Base-by-base conservation (phyloP, 2,797 vertebrate species). In the Rhinogobio ventralis region DNA sequence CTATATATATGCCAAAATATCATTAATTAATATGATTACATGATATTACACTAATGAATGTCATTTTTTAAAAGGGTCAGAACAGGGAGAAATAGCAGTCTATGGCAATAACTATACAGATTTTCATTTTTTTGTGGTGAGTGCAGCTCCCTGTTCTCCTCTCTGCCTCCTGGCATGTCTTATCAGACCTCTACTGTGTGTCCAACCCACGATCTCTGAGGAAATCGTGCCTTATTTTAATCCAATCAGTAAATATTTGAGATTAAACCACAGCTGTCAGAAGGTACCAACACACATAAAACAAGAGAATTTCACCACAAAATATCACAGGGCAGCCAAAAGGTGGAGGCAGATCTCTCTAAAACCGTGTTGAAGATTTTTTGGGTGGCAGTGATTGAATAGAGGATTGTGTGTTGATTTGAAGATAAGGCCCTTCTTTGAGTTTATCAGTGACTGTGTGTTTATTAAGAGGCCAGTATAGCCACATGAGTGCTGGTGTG, bases 171-270 rank as follows among this genome's bases (percentile, higher is more conserved):
- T 86, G 72, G 82, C 83, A 51, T 77, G 2, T 83, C 51, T 79
- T 60, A 13, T 84, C 66, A 60, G 33, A 20, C 28, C 45, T 39
- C 49, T 62, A 66, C 53, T 55, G 33, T 28, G 7, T 45, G 14
- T 71, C 28, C 69, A 17, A 33, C n/a, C 42, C 46, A 13, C 4
- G 7, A 57, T 66, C 72, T 55, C 83, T 57, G 78, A 75, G 46
- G 72, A 87, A 84, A 85, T 23, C 28, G 74, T 17, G 60, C 66
- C 33, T 87, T 87, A 55, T 78, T 76, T 87, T 60, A 85, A 88
- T 73, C 45, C 62, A 81, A 85, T 89, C 87, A 86, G 85, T 85
- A 85, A 62, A 36, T 79, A 69, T 77, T 45, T 62, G 51, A 82
- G 15, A 84, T 73, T 25, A 55, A 79, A 20, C 20, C 14, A 4